Evolutionary conservation across 1,140 invertebrate species (phyloP).

Genomic region (Habropoda laboriosa): DNA sequence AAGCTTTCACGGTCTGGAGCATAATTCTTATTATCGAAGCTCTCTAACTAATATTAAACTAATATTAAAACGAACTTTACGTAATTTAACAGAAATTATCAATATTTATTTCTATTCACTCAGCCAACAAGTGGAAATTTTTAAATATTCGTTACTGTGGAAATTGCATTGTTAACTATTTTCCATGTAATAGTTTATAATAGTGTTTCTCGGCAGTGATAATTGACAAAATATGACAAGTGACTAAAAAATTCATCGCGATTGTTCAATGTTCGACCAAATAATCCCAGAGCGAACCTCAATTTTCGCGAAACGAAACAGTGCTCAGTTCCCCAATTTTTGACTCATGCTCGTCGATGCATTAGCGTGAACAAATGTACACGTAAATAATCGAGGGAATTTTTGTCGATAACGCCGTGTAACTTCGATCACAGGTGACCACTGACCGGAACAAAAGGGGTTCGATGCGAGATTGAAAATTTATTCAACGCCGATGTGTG

Average conservation of each 20-base stretch:
- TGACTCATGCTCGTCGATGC: neutral
- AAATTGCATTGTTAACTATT: too few relatives aligned
- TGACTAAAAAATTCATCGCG: neutral
- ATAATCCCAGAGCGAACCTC: neutral
- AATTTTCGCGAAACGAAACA: neutral
- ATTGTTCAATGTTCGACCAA: neutral
- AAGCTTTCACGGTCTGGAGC: too few relatives aligned
- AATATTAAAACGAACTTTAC: too few relatives aligned
- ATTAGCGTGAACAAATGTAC: constrained; percentile 7
- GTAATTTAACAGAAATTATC: too few relatives aligned
- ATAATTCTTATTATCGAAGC: too few relatives aligned
- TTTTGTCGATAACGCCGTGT: neutral
- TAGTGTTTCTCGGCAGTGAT: too few relatives aligned
- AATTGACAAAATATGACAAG: too few relatives aligned
- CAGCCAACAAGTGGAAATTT: too few relatives aligned
- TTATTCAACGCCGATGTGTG: constrained; percentile 22
- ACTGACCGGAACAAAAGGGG: constrained; percentile 18
- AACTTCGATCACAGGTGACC: constrained; percentile 5
- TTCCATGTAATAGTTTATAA: too few relatives aligned
- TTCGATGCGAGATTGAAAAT: neutral
- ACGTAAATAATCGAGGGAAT: neutral
- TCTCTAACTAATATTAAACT: too few relatives aligned
- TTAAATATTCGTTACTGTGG: too few relatives aligned
- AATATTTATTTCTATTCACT: too few relatives aligned
- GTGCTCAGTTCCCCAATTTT: neutral